Evolutionary conservation across 2,888 invertebrate species (phyloP), one percentile per base, ranked within the genome.

Genomic region (Sinotaia quadrata): DNA sequence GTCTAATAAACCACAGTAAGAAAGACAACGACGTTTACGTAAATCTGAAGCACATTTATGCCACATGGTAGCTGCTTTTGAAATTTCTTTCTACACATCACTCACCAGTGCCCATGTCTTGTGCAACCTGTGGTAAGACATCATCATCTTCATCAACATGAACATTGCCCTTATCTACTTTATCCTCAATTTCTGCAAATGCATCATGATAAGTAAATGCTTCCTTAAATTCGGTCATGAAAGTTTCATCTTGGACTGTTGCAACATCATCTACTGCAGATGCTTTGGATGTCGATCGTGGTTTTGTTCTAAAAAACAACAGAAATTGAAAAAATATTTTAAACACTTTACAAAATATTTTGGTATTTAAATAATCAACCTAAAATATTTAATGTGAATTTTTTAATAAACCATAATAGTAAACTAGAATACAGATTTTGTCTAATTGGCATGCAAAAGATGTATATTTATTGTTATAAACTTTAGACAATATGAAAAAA

Each of bases 41-140:
- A n/a, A n/a, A n/a, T n/a, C n/a, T n/a, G n/a, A n/a, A n/a, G n/a
- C n/a, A n/a, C n/a, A n/a, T n/a, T n/a, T n/a, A n/a, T 41, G 41
- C 41, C 18, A 41, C 10, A 12, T 41, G 18, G 10, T 12, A 41
- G 41, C 41, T 12, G 41, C 18, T 18, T 41, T 41, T 41, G 18
- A 41, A 41, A 41, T 18, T 41, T 10, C 41, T 41, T 41, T 12
- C 10, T 18, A 10, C 41, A 10, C 41, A 41, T 41, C 5, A 36
- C 69, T 58, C 68, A 87, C 87, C 86, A 73, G 85, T 73, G n/a
- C 87, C 86, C 85, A 87, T 87, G 59, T 87, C 87, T 56, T 79
- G 79, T 4, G 85, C 86, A 31, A 81, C 84, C 18, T 80, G 76
- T 4, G 87, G 87, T 31, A 87, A 47, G 4, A 87, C 75, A 67